Evolutionary conservation across 2,797 vertebrate species (phyloP).

Genomic region (Crenichthys baileyi): DNA sequence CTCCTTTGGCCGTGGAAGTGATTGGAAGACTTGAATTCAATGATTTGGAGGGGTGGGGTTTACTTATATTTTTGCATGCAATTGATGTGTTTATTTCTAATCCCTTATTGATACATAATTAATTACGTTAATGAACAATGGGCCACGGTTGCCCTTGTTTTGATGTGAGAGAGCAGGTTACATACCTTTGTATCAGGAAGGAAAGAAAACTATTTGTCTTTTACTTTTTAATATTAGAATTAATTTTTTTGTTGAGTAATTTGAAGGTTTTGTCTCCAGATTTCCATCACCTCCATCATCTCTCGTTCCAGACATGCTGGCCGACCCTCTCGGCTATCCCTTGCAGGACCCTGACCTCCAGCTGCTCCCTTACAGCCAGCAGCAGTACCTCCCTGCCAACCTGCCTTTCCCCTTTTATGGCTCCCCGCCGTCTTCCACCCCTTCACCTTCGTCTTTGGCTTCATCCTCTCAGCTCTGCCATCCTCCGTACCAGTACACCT

Average conservation of each 20-base stretch:
- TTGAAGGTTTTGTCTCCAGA: neutral
- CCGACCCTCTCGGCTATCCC: constrained; percentile 88
- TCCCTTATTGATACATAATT: neutral
- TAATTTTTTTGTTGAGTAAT: neutral
- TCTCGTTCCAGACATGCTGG: constrained; percentile 84
- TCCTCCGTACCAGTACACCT: constrained; percentile 78
- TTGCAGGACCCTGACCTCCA: constrained; percentile 88
- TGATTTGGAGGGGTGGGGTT: too few species aligned
- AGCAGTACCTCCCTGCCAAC: constrained; percentile 78
- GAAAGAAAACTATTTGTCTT: neutral
- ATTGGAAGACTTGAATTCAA: too few species aligned
- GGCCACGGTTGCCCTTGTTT: neutral
- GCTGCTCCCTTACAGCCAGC: constrained; percentile 85
- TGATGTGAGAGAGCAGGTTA: neutral
- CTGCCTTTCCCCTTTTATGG: constrained; percentile 84
- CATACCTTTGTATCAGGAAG: neutral
- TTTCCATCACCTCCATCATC: neutral
- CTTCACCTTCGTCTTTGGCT: constrained; percentile 69
- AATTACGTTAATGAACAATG: neutral
- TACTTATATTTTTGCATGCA: neutral
- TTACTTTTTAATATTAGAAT: neutral
- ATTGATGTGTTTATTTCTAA: neutral
- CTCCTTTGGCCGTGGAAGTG: too few species aligned
- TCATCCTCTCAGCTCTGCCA: constrained; percentile 82
- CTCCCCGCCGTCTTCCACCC: constrained; percentile 73